Base-by-base conservation (phyloP, 2,797 vertebrate species). In the Streptopelia turtur region DNA sequence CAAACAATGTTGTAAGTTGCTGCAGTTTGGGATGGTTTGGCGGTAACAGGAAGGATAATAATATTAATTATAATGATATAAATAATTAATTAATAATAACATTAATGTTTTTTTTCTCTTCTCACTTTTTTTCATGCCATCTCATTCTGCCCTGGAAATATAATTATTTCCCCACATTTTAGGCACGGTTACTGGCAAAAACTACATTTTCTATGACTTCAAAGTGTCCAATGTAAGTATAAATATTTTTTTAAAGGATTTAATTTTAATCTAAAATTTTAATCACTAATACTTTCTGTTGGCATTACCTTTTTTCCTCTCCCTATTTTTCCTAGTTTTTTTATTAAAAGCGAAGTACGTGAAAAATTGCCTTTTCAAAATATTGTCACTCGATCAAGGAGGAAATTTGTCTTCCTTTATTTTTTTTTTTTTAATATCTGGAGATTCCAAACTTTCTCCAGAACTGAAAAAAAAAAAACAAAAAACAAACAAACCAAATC, bases 161-260 rank as follows among this genome's bases (percentile, higher is more conserved):
- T 37, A 23, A 30, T 10, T 33, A 70, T 47, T 90, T 87, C 76
- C 89, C 84, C 55, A 33, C 4, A 78, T 97, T 96, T 95, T 97
- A 99, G 99, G 97, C 47, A 98, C 98, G 3, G 95, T 99, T 71
- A 31, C 96, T 96, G 96, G 57, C 8, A 95, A 90, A 24, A 84
- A 25, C 8, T 97, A 99, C 90, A 97, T 98, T 93, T 97, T 97
- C 52, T 99, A 99, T 89, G 71, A 90, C 10, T 99, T 99, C 96
- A 94, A 96, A 9, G 97, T 96, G 87, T 70, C 33, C 47, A 6
- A 93, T 64, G 99, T 99, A 98, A 98, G 99, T 96, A 96, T 89
- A 24, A 22, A 68, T 68, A 22, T 87, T 18, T 93, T 57, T 9
- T 45, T 16, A 60, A 12, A 57, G 24, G 60, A 22, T 25, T 31